These are phyloP conservation scores for Bombus waltoni DNA, from an alignment of 1,140 invertebrate genomes.

Conservation along the genomic window DNA sequence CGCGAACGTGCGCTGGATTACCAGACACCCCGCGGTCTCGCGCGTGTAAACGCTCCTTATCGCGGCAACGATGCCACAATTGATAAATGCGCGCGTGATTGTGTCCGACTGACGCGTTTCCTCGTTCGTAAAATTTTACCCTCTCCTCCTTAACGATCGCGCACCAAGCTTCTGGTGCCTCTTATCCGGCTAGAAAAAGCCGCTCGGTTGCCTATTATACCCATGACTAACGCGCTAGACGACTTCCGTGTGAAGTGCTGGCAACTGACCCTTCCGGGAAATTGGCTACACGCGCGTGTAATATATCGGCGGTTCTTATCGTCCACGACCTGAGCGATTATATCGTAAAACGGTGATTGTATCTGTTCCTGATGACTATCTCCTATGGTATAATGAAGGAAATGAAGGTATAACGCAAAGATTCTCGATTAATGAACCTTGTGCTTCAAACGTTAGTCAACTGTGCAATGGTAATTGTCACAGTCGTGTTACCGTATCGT, in stretches of 20 bases:
- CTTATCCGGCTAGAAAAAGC: not conserved
- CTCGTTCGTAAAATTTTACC: not conserved
- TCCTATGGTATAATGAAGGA: too few relatives aligned
- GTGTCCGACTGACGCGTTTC: slow-evolving; percentile 15
- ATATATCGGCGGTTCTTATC: too few relatives aligned
- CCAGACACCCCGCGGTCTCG: slow-evolving; percentile 44
- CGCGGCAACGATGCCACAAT: slow-evolving; percentile 2
- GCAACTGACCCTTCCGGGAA: too few relatives aligned
- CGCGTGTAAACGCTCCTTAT: slow-evolving; percentile 51
- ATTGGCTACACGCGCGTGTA: too few relatives aligned
- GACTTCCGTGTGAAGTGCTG: too few relatives aligned
- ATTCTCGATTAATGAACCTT: not conserved
- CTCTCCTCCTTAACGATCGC: not conserved
- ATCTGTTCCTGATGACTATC: too few relatives aligned
- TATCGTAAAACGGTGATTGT: too few relatives aligned
- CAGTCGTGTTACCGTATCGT: too few relatives aligned
- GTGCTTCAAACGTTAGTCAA: not conserved
- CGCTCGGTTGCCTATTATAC: not conserved
- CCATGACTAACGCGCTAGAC: too few relatives aligned
- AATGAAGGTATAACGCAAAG: too few relatives aligned
- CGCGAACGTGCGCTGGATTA: slow-evolving; percentile 30
- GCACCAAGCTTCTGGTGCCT: not conserved
- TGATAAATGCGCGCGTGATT: slow-evolving; percentile 39
- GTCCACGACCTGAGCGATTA: too few relatives aligned
- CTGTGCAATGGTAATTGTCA: not conserved